Percentiles rank a stretch among this genome's conserved stretches.
Evolutionary conservation across 35 echinoderm and acorn worm species (phyloP).

Genomic region (Ptychodera flava): DNA sequence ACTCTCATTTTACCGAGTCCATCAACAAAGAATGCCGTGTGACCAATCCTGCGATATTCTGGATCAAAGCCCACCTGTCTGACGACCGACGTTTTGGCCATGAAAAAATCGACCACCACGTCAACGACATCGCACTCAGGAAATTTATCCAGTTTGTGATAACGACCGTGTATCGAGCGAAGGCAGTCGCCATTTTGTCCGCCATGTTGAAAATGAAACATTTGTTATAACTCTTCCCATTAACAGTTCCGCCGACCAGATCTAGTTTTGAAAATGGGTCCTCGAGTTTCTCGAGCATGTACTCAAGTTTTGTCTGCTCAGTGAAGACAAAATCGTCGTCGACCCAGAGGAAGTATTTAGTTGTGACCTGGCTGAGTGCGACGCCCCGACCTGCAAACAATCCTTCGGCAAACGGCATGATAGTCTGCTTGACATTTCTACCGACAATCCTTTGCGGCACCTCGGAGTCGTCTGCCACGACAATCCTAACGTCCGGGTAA

Average conservation of each 20-base stretch:
- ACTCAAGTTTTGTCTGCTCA: background rate
- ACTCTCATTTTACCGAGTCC: background rate
- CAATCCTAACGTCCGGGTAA: background rate
- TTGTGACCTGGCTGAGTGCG: background rate
- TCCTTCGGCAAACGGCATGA: background rate
- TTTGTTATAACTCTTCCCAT: background rate
- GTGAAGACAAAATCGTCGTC: background rate
- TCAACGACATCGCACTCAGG: background rate
- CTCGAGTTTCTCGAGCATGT: background rate
- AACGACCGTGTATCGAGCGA: background rate
- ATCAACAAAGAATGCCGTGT: background rate
- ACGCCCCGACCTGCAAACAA: background rate
- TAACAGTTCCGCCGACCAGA: background rate
- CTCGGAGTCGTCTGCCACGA: background rate
- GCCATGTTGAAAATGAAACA: background rate
- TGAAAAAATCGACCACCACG: background rate
- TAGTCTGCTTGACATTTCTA: background rate
- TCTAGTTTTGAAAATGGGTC: background rate
- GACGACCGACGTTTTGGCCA: background rate
- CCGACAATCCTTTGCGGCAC: background rate
- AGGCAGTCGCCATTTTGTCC: background rate
- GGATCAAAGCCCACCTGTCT: background rate
- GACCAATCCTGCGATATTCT: background rate
- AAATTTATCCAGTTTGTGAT: background rate
- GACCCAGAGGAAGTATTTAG: background rate